Base-by-base conservation (phyloP, 1,140 invertebrate genomes). In the Bathynomus jamesi region DNA sequence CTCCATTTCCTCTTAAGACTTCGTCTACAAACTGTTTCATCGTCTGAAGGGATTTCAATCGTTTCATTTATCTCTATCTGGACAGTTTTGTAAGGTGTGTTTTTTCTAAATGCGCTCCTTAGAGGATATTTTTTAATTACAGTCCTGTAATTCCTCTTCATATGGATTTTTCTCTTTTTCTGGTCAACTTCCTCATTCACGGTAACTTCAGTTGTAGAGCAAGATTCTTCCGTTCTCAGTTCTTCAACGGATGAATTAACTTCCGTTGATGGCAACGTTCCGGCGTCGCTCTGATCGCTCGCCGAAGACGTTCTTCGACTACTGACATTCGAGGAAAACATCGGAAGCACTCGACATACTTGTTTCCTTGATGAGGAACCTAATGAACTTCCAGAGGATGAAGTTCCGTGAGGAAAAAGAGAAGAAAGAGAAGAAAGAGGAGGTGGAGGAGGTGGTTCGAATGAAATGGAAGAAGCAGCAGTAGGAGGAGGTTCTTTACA, bases 11-110 rank as follows among this genome's bases (percentile, higher is more conserved):
- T 72, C 67, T 77, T 77, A 7, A 77, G 30, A 32, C 72, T 77
- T 40, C 74, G 71, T 24, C 61, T 69, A n/a, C 40, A 53, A 53
- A 53, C 40, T 17, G 40, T 70, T 24, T 67, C 76, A 32, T 73
- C 67, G 8, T 68, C 76, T n/a, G 69, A 65, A 8, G 76, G 76
- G 28, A 74, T 74, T 60, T 77, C 76, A 21, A 77, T 77, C n/a
- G 76, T 77, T 65, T 77, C 76, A 63, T 77, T 77, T n/a, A 77
- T 77, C 61, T 77, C 76, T 27, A 77, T 77, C 60, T 77, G 71
- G 29, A 77, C 76, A 27, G 76, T 77, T 61, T 77, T 70, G 67
- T 77, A 77, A 5, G 76, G 76, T 28, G 73, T 71, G 32, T 72
- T 74, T n/a, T 77, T 77, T 21, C 76, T 64, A 71, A 74, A 71